Evolutionary conservation across 2,113 vertebrate genomes (phyloP).

Genomic region (Scatophagus argus): DNA sequence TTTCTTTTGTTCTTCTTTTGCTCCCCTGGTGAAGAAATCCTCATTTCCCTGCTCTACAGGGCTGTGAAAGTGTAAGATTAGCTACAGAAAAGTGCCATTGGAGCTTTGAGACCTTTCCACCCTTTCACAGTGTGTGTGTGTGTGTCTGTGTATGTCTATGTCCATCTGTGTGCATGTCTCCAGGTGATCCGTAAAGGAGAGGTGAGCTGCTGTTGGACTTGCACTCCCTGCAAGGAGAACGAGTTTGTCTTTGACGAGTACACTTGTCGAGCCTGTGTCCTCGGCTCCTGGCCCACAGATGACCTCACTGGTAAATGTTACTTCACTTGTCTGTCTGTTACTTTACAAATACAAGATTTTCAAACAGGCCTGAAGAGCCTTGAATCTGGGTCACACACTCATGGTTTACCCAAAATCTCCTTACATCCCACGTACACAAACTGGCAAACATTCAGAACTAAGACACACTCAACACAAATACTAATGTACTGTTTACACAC

Average conservation of each 20-base stretch:
- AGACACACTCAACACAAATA: slow-evolving; percentile 26
- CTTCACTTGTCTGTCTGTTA: slow-evolving; percentile 1
- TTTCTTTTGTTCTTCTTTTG: slow-evolving; percentile 7
- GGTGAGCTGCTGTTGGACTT: slow-evolving; percentile 99
- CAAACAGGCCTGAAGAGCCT: background rate
- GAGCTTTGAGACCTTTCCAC: slow-evolving; percentile 60
- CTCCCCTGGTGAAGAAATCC: slow-evolving; percentile 37
- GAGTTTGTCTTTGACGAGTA: slow-evolving; percentile 97
- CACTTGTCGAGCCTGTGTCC: slow-evolving; percentile 93
- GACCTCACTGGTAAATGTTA: slow-evolving; percentile 92
- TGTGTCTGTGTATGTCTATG: slow-evolving; percentile 9
- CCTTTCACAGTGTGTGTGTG: slow-evolving; percentile 8
- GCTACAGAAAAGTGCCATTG: slow-evolving; percentile 52
- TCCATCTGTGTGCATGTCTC: slow-evolving; percentile 24
- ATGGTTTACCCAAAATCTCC: slow-evolving; percentile 10
- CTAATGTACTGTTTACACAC: background rate
- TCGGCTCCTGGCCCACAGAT: slow-evolving; percentile 94
- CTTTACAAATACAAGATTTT: background rate
- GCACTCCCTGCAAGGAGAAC: slow-evolving; percentile 97
- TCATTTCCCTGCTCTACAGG: slow-evolving; percentile 31
- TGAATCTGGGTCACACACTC: slow-evolving; percentile 45
- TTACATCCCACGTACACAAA: slow-evolving; percentile 7
- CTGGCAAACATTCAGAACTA: slow-evolving; percentile 13
- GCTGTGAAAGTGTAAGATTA: slow-evolving; percentile 62
- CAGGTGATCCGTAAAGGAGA: slow-evolving; percentile 99